A percentile compares a stretch with the other conserved stretches of the same genome.
Evolutionary conservation across 1,140 invertebrate species (phyloP).

Genomic region (Procambarus virginalis): DNA sequence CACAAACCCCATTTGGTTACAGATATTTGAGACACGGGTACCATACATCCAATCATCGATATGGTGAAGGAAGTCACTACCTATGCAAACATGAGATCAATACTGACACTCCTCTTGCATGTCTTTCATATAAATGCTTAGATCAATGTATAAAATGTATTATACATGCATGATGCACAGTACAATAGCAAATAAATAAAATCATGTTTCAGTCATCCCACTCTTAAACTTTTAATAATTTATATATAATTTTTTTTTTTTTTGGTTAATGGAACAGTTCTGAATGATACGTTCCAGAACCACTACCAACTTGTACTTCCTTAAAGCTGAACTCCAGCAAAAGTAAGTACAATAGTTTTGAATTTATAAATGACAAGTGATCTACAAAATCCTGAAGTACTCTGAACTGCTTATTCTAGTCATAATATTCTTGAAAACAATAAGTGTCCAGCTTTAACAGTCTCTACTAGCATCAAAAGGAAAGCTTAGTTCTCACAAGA

Average conservation of each 20-base stretch:
- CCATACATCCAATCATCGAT: background rate
- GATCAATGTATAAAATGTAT: background rate
- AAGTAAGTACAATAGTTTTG: constrained; percentile 42
- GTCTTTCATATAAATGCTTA: constrained; percentile 41
- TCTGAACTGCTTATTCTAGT: background rate
- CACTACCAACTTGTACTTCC: constrained; percentile 21
- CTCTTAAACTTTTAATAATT: background rate
- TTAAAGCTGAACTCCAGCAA: constrained; percentile 17
- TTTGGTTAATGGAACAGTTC: constrained; percentile 4
- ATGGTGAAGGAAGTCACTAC: constrained; percentile 1
- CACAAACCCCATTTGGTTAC: background rate
- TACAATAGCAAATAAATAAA: background rate
- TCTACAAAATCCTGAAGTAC: background rate
- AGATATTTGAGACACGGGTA: background rate
- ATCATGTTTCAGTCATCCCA: too few relatives aligned
- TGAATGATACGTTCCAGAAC: constrained; percentile 60
- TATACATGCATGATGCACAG: background rate
- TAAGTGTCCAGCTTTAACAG: background rate
- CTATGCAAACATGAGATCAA: constrained; percentile 38
- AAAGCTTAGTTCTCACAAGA: background rate
- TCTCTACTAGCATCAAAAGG: background rate
- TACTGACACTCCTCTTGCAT: constrained; percentile 20
- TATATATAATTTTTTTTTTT: background rate
- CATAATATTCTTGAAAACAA: background rate
- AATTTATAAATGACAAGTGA: background rate